phyloP scores from a whole-genome alignment of 2,888 invertebrate genomes.

The Chirona hameri region DNA sequence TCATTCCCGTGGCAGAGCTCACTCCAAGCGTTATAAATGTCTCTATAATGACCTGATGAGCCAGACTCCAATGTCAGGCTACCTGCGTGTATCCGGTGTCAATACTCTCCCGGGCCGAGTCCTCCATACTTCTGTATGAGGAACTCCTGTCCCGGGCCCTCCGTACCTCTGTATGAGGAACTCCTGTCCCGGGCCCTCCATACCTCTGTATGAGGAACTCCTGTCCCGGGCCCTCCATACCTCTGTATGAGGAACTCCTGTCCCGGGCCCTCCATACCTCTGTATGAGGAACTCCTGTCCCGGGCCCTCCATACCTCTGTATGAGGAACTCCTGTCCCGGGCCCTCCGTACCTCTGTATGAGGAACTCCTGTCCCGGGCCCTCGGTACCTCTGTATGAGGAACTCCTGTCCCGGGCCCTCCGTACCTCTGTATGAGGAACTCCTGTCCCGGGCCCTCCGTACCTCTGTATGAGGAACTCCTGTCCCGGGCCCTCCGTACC shows the following conservation, averaged over 20 bases:
- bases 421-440: slow-evolving; percentile 54
- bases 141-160: slow-evolving; percentile 58
- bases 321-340: slow-evolving; percentile 58
- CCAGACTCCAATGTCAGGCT: no score
- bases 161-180: slow-evolving; percentile 54
- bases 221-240: slow-evolving; percentile 53
- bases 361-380: slow-evolving; percentile 59
- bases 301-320: slow-evolving; percentile 53
- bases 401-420: slow-evolving; percentile 59
- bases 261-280: slow-evolving; percentile 53
- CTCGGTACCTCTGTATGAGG: slow-evolving; percentile 51
- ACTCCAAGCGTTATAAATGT: no score
- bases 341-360: slow-evolving; percentile 53
- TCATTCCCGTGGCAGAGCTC: no score
- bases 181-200: slow-evolving; percentile 56
- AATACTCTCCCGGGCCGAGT: no score
- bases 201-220: slow-evolving; percentile 56
- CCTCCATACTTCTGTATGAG: slow-evolving; percentile 49
- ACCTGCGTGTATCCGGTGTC: no score
- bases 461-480: slow-evolving; percentile 56
- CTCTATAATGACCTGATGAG: no score
- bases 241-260: slow-evolving; percentile 56
- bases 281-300: slow-evolving; percentile 56
- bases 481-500: slow-evolving; percentile 54
- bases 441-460: slow-evolving; percentile 56